Base-by-base conservation (phyloP, 2,797 vertebrate species). In the Harpagifer antarcticus region DNA sequence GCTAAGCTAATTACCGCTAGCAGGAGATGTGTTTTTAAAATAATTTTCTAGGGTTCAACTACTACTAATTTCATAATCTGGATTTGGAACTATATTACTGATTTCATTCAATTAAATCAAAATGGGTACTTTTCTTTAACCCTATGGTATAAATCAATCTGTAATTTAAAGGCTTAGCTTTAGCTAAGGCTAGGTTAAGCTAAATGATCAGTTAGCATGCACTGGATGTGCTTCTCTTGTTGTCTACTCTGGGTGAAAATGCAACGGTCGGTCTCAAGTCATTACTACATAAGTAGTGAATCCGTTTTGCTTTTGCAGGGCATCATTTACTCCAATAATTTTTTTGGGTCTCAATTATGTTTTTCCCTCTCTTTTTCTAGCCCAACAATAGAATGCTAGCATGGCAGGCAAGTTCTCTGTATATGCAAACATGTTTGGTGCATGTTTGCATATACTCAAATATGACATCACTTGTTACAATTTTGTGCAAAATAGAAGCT, bases 391-490 rank as follows among this genome's bases (percentile, higher is more conserved):
- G 58, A 79, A 67, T 45, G 12, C 61, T 86, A 81, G 84, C 78
- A 17, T 86, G 68, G 73, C 76, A 93, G 88, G 89, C 86, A 87
- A 90, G 84, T 93, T 68, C 17, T 13, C 44, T 8, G 54, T 54
- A 81, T 85, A 91, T 92, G 87, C 84, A 77, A 17, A n/a, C 83
- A 90, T 88, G 84, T 79, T 54, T 67, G 15, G 56, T 4, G 55
- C 89, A 89, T 91, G 86, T 13, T 54, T 84, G 83, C 86, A 91
- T 89, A 81, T 77, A 53, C 19, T 20, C 20, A 55, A 27, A 27
- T 27, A 27, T 27, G 27, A 31, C 27, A n/a, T 40, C n/a, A 1
- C 19, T 44, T 42, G 19, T 31, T 13, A 37, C 56, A 11, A 33
- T 48, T 27, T 17, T 42, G 37, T 13, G 13, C 10, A 6, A 68